Evolutionary conservation across 2,797 vertebrate species (phyloP), one percentile per base, ranked within the genome.

Genomic region (Argentina silus): DNA sequence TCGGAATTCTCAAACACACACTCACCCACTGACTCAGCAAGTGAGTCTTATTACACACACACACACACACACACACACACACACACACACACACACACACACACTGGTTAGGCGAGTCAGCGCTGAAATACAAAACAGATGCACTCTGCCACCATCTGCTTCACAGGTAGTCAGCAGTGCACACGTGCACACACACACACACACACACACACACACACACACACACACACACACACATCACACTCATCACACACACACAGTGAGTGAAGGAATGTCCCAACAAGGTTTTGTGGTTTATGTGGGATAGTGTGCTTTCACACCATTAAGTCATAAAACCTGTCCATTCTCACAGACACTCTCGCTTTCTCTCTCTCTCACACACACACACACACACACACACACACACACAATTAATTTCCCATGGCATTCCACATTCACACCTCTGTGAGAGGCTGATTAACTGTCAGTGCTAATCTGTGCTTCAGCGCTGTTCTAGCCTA

Each of bases 61-160:
- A 65, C 65, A 72, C 72, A 69, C 73, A 64, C 63, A 74, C 78
- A 72, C 74, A 42, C 55, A 50, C 67, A 63, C 12, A 7, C 27
- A 78, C 70, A 76, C 63, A 69, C 67, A 66, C 66, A 65, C 61
- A 72, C 72, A 69, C 73, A 64, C 63, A 74, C 78, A 72, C 69
- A 67, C 36, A 14, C 27, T 0, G 60, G 60, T n/a, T 15, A 14
- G 60, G 81, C 65, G 43, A 67, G 47, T 75, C 83, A 74, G 66
- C 48, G 65, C 68, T 75, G 70, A 82, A 83, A 87, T 81, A 85
- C 84, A 77, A 84, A 89, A 91, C 90, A 90, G 82, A 92, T 81
- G 85, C 79, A 78, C 9, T 70, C 77, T 68, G 62, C 53, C 55
- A 68, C 79, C 91, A 88, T 89, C 88, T 91, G 88, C 85, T 87